phyloP scores from a whole-genome alignment of 2,113 vertebrate species.

The Cacatua alba region DNA sequence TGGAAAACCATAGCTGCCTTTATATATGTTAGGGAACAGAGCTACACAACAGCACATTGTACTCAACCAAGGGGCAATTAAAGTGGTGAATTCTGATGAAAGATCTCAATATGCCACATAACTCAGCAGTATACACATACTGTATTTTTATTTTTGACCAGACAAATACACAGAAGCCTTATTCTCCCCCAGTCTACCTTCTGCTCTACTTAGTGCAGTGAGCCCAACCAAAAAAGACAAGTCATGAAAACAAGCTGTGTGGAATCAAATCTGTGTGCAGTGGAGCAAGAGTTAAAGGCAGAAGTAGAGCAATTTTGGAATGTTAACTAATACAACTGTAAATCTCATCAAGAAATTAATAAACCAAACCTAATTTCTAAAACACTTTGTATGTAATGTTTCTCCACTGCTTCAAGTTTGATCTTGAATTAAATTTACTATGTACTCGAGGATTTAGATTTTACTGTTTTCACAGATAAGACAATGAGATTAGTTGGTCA shows the following conservation, averaged over 20 bases:
- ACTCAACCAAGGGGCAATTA: not conserved
- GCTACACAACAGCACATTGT: not conserved
- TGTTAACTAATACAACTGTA: not conserved
- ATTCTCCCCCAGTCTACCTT: not conserved
- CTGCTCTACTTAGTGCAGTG: slow-evolving; percentile 50
- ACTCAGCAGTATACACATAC: not conserved
- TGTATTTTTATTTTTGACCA: not conserved
- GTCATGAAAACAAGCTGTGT: slow-evolving; percentile 7
- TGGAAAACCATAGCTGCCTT: not conserved
- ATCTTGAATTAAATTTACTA: not conserved
- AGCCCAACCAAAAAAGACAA: slow-evolving; percentile 53
- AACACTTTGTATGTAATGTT: not conserved
- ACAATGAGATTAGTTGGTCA: not conserved
- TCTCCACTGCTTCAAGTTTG: not conserved
- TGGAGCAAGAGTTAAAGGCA: not conserved
- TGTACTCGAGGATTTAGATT: not conserved
- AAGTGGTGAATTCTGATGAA: not conserved
- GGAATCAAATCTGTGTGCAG: not conserved
- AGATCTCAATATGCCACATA: not conserved
- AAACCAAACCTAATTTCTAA: not conserved
- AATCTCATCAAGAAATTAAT: not conserved
- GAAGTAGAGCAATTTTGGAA: not conserved
- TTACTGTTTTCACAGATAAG: not conserved
- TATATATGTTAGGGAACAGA: not conserved
- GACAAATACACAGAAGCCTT: not conserved